Conservation (phyloP, 1,140 invertebrate genomes). For the Diorhabda elongata region DNA sequence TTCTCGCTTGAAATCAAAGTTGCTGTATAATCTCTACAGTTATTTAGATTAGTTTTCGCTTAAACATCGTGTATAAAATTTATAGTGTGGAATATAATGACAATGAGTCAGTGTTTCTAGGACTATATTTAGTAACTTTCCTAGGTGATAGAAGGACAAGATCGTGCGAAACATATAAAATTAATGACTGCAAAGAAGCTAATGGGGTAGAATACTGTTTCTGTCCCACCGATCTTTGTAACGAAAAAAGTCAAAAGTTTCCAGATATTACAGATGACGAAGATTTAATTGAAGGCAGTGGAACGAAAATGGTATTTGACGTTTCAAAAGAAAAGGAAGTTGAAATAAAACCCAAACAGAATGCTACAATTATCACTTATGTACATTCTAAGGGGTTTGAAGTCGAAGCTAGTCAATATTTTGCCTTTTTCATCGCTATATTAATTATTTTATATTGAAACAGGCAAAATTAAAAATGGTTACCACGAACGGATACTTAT, state of each 20-base stretch:
- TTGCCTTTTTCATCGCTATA: neutral
- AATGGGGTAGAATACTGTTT: conserved; percentile 10
- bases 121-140: neutral
- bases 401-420: neutral
- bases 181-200: conserved; percentile 5
- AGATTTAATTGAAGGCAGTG: conserved; percentile 9
- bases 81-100: too few relatives aligned
- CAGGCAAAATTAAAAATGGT: neutral
- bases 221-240: conserved; percentile 8
- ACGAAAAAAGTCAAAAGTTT: neutral
- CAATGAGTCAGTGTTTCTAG: too few relatives aligned
- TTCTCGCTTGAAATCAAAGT: too few relatives aligned
- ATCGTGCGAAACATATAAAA: neutral
- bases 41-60: too few relatives aligned
- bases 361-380: neutral
- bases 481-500: neutral
- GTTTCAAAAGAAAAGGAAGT: neutral
- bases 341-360: neutral
- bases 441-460: neutral
- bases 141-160: neutral
- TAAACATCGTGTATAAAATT: too few relatives aligned
- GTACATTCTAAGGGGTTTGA: conserved; percentile 1
- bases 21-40: too few relatives aligned
- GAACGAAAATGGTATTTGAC: conserved; percentile 1
- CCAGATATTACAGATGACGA: conserved; percentile 5